Percentiles rank a stretch among this genome's conserved stretches.
These are phyloP conservation scores for Ciconia maguari DNA, from an alignment of 2,113 vertebrate species.

Conservation along the genomic window DNA sequence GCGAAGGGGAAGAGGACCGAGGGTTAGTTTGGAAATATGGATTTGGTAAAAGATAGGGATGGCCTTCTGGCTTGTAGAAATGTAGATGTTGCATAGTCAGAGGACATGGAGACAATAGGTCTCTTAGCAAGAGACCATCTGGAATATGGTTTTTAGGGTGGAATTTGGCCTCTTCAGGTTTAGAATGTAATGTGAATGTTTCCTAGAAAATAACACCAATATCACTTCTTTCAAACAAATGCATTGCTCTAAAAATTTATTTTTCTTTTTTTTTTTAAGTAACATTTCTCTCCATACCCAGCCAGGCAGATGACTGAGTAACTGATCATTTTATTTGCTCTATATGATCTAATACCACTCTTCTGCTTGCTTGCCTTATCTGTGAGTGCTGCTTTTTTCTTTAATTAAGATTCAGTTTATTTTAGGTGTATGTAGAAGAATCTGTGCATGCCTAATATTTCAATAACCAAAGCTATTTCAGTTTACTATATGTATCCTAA, in stretches of 20 bases:
- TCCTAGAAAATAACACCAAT: background rate
- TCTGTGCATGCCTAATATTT: background rate
- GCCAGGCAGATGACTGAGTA: background rate
- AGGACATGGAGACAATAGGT: background rate
- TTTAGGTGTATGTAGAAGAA: background rate
- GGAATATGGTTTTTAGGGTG: background rate
- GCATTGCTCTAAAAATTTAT: background rate
- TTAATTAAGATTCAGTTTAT: background rate
- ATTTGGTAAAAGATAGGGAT: background rate
- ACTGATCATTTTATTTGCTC: background rate
- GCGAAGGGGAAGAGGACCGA: background rate
- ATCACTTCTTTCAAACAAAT: background rate
- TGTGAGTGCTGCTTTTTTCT: background rate
- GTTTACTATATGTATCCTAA: background rate
- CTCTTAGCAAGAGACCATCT: background rate
- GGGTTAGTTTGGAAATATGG: background rate
- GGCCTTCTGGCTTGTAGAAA: background rate
- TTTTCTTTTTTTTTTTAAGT: background rate
- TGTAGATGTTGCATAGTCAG: background rate
- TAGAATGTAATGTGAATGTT: background rate
- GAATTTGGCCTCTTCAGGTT: background rate
- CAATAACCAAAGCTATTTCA: background rate
- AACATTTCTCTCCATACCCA: background rate
- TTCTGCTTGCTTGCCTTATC: background rate
- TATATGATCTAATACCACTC: background rate